These are phyloP conservation scores for Caerostris extrusa DNA, from an alignment of 1,140 invertebrate genomes.

Conservation along the genomic window DNA sequence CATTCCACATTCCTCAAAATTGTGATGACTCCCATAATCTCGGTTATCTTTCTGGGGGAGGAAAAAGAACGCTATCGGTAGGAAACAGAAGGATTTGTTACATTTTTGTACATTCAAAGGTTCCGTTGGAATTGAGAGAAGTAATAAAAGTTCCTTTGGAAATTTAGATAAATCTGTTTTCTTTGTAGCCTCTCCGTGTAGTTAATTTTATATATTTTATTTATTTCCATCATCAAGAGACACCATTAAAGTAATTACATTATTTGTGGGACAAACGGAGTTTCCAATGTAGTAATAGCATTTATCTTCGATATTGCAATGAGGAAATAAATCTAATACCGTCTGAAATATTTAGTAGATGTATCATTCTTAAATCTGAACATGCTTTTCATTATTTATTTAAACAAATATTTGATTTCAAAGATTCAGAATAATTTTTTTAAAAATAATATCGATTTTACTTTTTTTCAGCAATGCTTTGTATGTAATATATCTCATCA, in stretches of 20 bases:
- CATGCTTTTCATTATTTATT: not conserved
- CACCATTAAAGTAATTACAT: constrained; percentile 21
- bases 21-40: constrained; percentile 74
- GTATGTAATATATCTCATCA: too few relatives aligned
- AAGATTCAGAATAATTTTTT: too few relatives aligned
- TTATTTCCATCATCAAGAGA: not conserved
- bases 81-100: constrained; percentile 49
- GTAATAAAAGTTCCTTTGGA: not conserved
- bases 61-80: not conserved
- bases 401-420: not conserved
- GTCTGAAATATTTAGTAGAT: too few relatives aligned
- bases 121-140: constrained; percentile 26
- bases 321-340: too few relatives aligned
- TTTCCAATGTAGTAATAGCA: not conserved
- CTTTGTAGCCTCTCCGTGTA: not conserved
- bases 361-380: not conserved
- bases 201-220: not conserved
- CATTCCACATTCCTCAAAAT: constrained; percentile 67
- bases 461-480: too few relatives aligned
- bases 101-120: not conserved
- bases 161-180: constrained; percentile 1
- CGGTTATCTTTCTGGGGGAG: constrained; percentile 33
- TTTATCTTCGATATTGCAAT: not conserved
- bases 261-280: not conserved
- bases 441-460: too few relatives aligned